Base-by-base conservation (phyloP, 2,888 invertebrate genomes). In the Rhimphoctona megacephalus region DNA sequence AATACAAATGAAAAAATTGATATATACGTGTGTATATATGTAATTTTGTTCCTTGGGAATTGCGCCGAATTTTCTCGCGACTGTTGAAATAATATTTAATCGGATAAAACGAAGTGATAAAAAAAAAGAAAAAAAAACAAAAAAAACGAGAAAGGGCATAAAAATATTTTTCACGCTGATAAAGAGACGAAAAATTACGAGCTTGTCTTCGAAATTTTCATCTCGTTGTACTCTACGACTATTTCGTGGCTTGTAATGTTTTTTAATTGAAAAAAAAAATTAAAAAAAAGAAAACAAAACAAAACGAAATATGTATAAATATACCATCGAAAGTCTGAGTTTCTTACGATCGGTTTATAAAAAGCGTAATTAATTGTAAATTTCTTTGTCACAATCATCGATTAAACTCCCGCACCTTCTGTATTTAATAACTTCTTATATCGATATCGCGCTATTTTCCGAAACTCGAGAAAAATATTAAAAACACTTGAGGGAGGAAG, bases 401-500 rank as follows among this genome's bases (percentile, higher is more conserved):
- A 86, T 74, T 77, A 52, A 82, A 11, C 49, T 67, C 80, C 64
- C 85, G 85, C 81, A 88, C 85, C 76, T 83, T 81, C 70, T 78
- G 73, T 83, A 85, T 85, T 77, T 80, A 80, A 73, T 78, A 77
- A 81, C 77, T 83, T 86, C 88, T 83, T 80, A 66, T 82, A 77
- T 66, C 81, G 76, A 73, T 79, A 77, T 77, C 85, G 66, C 81
- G 70, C 85, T 88, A 80, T 87, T 87, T 85, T 84, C 57, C 82
- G 61, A 76, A 69, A 33, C 78, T 81, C 64, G 74, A 76, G 57
- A 19, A 52, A 61, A 61, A 39, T 22, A 36, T 25, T 17, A 39
- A 11, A 74, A 74, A 25, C 11, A 30, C 39, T 39, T 39, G 52
- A 52, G 25, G 43, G 52, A 25, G 11, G 30, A 33, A 14, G n/a